phyloP scores from a whole-genome alignment of 1,140 invertebrate genomes.

The Diprion similis region DNA sequence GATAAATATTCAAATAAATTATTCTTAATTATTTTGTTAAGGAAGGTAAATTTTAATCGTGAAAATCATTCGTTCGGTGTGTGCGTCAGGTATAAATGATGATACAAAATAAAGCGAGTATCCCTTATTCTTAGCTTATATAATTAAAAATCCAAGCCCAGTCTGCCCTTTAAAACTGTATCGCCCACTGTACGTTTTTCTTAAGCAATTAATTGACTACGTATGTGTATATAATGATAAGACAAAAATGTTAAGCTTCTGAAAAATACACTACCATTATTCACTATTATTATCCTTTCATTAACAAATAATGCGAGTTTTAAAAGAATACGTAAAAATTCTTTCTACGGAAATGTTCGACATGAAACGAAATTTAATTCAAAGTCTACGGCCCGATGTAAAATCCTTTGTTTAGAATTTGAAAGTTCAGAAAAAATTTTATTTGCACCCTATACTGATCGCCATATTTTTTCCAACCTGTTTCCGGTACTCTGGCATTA shows the following conservation, averaged over 20 bases:
- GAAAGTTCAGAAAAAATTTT: no score
- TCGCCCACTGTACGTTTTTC: slow-evolving; percentile 24
- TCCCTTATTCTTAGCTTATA: slow-evolving; percentile 1
- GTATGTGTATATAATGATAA: slow-evolving; percentile 62
- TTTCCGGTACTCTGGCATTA: no score
- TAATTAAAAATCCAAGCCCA: neutral
- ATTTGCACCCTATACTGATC: no score
- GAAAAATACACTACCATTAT: slow-evolving; percentile 57
- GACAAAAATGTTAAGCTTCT: slow-evolving; percentile 51
- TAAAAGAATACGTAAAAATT: slow-evolving; percentile 6
- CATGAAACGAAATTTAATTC: neutral
- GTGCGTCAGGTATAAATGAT: slow-evolving; percentile 4
- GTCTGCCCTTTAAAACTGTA: slow-evolving; percentile 11
- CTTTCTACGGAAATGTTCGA: neutral
- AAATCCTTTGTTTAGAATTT: no score
- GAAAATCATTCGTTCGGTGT: neutral
- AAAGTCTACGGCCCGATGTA: no score
- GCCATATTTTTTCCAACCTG: no score
- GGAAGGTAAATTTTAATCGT: slow-evolving; percentile 4
- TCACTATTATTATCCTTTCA: slow-evolving; percentile 34
- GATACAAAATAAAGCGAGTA: neutral
- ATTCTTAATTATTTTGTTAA: slow-evolving; percentile 21
- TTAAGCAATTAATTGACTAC: slow-evolving; percentile 38
- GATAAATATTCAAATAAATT: slow-evolving; percentile 9
- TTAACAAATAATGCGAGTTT: slow-evolving; percentile 15